Evolutionary conservation across 2,888 invertebrate genomes (phyloP).

Genomic region (Tipula lateralis): DNA sequence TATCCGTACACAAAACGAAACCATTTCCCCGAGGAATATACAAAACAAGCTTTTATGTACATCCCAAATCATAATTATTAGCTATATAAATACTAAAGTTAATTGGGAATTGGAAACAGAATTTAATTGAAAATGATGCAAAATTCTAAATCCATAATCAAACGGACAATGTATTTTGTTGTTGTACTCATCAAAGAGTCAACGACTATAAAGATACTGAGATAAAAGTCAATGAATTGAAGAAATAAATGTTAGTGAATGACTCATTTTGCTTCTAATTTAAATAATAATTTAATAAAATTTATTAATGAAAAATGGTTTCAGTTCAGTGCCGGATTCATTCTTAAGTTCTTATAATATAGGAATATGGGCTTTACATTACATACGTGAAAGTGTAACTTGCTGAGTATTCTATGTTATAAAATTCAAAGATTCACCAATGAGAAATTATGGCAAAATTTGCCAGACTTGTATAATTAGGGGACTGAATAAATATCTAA

Average conservation of each 20-base stretch:
- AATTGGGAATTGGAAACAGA: slow-evolving; percentile 11
- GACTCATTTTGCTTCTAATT: neutral
- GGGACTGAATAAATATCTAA: too few species aligned
- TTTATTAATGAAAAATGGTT: neutral
- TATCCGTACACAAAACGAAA: too few species aligned
- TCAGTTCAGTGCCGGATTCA: too few species aligned
- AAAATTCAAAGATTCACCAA: too few species aligned
- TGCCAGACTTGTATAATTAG: too few species aligned
- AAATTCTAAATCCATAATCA: neutral
- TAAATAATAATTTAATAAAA: neutral
- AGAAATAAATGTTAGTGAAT: neutral
- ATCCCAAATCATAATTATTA: neutral
- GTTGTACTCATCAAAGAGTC: neutral
- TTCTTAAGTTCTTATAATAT: too few species aligned
- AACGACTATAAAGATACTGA: neutral
- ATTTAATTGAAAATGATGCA: slow-evolving; percentile 24
- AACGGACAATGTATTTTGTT: neutral
- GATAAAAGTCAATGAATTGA: neutral
- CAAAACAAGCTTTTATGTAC: too few species aligned
- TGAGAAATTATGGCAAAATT: too few species aligned
- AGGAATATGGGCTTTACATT: too few species aligned
- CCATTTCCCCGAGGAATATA: too few species aligned
- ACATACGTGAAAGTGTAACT: too few species aligned
- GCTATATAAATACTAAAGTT: neutral
- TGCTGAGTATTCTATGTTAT: too few species aligned